Evolutionary conservation across 2,888 invertebrate genomes (phyloP).

Genomic region (Neoascia interrupta): DNA sequence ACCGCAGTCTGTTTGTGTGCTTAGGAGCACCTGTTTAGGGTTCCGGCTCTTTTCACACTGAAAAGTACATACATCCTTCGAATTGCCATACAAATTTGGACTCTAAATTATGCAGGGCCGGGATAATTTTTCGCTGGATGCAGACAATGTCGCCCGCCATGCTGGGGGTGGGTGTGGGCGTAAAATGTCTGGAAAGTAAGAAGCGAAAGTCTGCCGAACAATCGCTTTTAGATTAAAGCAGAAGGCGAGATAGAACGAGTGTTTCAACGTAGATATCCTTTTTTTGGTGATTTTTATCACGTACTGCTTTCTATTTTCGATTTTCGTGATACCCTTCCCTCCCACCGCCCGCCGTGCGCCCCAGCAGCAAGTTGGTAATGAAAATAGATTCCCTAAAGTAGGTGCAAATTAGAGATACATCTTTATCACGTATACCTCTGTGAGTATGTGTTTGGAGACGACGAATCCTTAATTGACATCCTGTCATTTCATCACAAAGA

Average conservation of each 20-base stretch:
- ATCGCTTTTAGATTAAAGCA: constrained; percentile 48
- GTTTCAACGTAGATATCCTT: neutral
- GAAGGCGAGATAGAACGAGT: neutral
- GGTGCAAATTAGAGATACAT: constrained; percentile 39
- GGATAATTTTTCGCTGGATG: constrained; percentile 18
- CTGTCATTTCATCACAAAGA: constrained; percentile 30
- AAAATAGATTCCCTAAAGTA: constrained; percentile 43
- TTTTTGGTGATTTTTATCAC: constrained; percentile 49
- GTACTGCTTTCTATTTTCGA: constrained; percentile 58
- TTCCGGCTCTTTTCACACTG: neutral
- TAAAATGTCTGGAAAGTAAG: constrained; percentile 29
- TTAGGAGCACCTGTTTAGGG: constrained; percentile 32
- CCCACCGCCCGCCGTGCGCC: no score
- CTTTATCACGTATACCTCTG: neutral
- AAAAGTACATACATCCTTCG: constrained; percentile 10
- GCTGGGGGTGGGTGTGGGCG: neutral
- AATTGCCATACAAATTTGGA: constrained; percentile 25
- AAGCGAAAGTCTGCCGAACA: constrained; percentile 49
- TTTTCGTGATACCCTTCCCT: constrained; percentile 24
- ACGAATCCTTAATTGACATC: constrained; percentile 45
- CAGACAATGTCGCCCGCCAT: constrained; percentile 20
- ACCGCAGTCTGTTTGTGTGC: constrained; percentile 31
- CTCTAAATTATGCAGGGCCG: constrained; percentile 49
- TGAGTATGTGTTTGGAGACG: neutral
- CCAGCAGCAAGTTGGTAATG: constrained; percentile 25